Conservation (phyloP, 2,888 invertebrate species). For the Bembecia ichneumoniformis region DNA sequence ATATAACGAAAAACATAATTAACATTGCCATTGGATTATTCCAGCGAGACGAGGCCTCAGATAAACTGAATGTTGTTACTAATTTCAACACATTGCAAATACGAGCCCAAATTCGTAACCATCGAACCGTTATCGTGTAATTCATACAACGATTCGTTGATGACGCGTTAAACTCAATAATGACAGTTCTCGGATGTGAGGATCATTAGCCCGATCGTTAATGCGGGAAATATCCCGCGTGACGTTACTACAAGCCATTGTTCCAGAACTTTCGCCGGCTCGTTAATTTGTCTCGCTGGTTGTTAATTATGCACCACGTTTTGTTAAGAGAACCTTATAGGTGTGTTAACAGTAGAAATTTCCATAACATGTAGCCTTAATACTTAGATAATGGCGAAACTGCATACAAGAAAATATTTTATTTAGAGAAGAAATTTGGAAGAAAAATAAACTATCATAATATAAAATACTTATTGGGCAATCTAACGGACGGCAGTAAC, state of each 20-base stretch:
- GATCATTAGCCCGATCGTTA: constrained; percentile 18
- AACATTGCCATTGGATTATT: no score
- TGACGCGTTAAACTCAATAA: constrained; percentile 27
- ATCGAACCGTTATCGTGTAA: constrained; percentile 14
- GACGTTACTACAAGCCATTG: constrained; percentile 5
- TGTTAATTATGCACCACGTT: neutral
- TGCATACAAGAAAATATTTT: no score
- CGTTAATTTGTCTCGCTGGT: constrained; percentile 8
- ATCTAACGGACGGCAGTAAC: no score
- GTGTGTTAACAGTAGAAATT: neutral
- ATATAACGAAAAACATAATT: no score
- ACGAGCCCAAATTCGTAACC: constrained; percentile 10
- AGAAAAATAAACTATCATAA: no score
- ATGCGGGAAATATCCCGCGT: constrained; percentile 14
- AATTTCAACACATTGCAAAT: no score
- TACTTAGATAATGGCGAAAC: no score
- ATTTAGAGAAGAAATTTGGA: no score
- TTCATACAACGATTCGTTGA: constrained; percentile 14
- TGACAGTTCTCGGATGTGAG: constrained; percentile 18
- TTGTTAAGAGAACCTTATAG: neutral
- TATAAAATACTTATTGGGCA: no score
- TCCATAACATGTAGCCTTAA: no score
- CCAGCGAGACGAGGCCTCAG: no score
- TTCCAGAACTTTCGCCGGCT: constrained; percentile 10
- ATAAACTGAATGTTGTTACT: no score